Evolutionary conservation across 2,888 invertebrate species (phyloP).

Genomic region (Drosophila conformis): DNA sequence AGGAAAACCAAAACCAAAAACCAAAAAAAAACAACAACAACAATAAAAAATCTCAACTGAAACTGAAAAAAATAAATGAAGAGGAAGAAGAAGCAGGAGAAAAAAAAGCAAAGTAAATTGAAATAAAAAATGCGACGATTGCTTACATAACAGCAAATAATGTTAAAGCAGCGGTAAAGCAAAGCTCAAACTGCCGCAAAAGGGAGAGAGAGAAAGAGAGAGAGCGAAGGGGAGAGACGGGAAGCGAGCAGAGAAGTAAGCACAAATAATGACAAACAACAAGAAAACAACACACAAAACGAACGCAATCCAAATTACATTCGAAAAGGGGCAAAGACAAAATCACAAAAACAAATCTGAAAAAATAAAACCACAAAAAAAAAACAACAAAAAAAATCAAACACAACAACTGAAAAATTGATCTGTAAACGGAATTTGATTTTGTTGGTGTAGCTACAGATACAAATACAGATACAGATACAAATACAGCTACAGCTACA

Average conservation of each 20-base stretch:
- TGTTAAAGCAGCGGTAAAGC: slow-evolving; percentile 76
- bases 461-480: slow-evolving; percentile 5
- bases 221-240: slow-evolving; percentile 8
- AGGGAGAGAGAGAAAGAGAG: slow-evolving; percentile 2
- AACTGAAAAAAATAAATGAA: slow-evolving; percentile 11
- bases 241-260: slow-evolving; percentile 39
- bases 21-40: slow-evolving; percentile 8
- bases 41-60: slow-evolving; percentile 30
- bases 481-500: slow-evolving; percentile 24
- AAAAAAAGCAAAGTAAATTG: slow-evolving; percentile 60
- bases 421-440: slow-evolving; percentile 42
- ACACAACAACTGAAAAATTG: slow-evolving; percentile 29
- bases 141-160: slow-evolving; percentile 81
- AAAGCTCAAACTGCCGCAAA: slow-evolving; percentile 33
- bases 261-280: slow-evolving; percentile 71
- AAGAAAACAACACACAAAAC: slow-evolving; percentile 57
- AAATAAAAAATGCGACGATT: slow-evolving; percentile 73
- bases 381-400: background rate
- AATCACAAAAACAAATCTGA: slow-evolving; percentile 33
- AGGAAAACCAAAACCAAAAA: slow-evolving; percentile 28
- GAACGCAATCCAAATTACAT: slow-evolving; percentile 51
- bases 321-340: slow-evolving; percentile 56
- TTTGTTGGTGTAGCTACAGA: slow-evolving; percentile 18
- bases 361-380: slow-evolving; percentile 24
- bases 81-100: slow-evolving; percentile 16